Evolutionary conservation across 2,888 invertebrate genomes (phyloP), one percentile per base, ranked within the genome.

Genomic region (Endomychus coccineus): DNA sequence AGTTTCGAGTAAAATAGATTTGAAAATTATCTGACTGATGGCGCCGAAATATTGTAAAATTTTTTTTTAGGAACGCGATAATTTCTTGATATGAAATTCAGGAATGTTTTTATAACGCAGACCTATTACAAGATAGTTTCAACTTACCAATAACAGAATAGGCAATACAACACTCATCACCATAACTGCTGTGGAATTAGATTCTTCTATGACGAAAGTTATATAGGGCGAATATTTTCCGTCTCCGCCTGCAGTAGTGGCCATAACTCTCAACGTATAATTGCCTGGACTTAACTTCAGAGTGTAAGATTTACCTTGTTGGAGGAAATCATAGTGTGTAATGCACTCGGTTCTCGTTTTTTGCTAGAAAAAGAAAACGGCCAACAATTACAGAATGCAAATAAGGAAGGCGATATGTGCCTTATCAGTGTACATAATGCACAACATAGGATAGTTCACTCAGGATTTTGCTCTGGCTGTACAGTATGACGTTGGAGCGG

Each of bases 251-350:
- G 90, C 70, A 6, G 91, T 86, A 31, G 80, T 77, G 4, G 90
- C 86, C 37, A 76, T 74, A 7, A 94, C 74, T 45, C 73, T 71
- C 30, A 90, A 69, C 46, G 83, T 84, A 65, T 92, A 91, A 68
- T 86, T 90, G 15, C 91, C 92, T 22, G 87, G 71, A 23, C 72
- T 68, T 19, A 86, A 62, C 40, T 71, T 71, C 40, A 82, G 56
- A 9, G 68, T 58, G 56, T 75, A 73, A 1, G 65, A 58, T 40
- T 66, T 70, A 9, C 67, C 69, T 36, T 60, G 62, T 27, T 70
- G 67, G 25, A 68, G 63, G 59, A 73, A 82, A 35, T 78, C 74
- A 11, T 71, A 68, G 22, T 75, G 70, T 1, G 80, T 73, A n/a
- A 86, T 75, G 61, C 91, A 92, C 44, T 72, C 72, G 16, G 69